Percentiles rank a stretch among this genome's conserved stretches.
Evolutionary conservation across 2,113 vertebrate species (phyloP).

Genomic region (Corythornis vintsioides): DNA sequence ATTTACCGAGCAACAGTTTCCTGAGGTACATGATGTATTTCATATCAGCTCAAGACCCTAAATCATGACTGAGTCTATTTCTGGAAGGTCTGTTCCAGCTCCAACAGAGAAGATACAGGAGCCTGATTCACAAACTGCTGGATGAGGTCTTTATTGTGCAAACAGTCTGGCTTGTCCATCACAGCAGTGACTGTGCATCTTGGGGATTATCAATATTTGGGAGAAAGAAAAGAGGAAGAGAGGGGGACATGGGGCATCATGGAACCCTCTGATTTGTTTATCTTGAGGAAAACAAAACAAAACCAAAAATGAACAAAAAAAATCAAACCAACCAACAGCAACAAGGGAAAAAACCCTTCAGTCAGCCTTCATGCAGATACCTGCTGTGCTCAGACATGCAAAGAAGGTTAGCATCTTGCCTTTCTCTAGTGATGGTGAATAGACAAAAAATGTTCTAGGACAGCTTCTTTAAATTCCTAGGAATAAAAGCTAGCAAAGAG

Average conservation of each 20-base stretch:
- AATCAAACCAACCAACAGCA: background rate
- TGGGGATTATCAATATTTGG: background rate
- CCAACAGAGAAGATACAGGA: background rate
- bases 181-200: background rate
- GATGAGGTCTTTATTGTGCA: background rate
- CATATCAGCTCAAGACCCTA: background rate
- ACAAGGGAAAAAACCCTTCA: background rate
- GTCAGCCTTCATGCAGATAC: background rate
- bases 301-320: too few species aligned
- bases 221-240: background rate
- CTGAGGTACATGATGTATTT: background rate
- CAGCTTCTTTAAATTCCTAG: constrained; percentile 8
- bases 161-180: background rate
- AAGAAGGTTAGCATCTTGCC: background rate
- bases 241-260: background rate
- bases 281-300: background rate
- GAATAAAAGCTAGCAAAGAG: background rate
- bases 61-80: background rate
- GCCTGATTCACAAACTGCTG: background rate
- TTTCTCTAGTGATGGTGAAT: background rate
- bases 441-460: background rate
- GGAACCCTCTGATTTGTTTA: background rate
- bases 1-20: background rate
- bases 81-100: background rate
- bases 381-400: background rate